Evolutionary conservation across 2,888 invertebrate species (phyloP), one percentile per base, ranked within the genome.

Genomic region (Euzophera pinguis): DNA sequence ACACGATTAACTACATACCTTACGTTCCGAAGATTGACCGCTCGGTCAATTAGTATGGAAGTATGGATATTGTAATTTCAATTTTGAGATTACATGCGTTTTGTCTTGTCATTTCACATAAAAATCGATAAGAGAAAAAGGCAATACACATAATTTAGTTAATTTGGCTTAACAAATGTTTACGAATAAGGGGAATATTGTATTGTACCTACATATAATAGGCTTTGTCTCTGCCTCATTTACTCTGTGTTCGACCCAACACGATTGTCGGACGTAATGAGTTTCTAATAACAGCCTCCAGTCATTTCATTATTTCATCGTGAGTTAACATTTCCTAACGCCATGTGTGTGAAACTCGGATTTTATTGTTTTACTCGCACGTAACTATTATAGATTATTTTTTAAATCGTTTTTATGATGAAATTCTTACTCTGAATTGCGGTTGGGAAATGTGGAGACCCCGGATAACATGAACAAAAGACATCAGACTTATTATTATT

Each of bases 211-310:
- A n/a, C n/a, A n/a, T n/a, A n/a, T n/a, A n/a, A n/a, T n/a, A n/a
- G 39, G 4, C 10, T 16, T 16, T 3, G 39, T 45, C 45, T 32
- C 16, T 29, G 6, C n/a, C 14, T 32, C 4, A 1, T 38, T 10
- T 49, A 8, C 38, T 49, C 27, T 27, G 27, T n/a, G 22, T 9
- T 17, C 47, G 34, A 29, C 17, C 32, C 29, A 38, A 22, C 37
- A 7, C 34, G 48, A 37, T 39, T 49, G 38, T 38, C 27, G 35
- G 43, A 1, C 42, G 17, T 51, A 51, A 51, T 51, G 51, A 51
- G 51, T 51, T 51, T 51, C 51, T 43, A 51, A 51, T 51, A 51
- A 51, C 43, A 51, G 51, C 51, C 42, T 37, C 17, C 35, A 35
- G 51, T 22, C 43, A 43, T 43, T 51, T 51, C 32, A 45, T 45